Evolutionary conservation across 53 echinoderm and acorn worm genomes (phyloP).

Genomic region (Zoroaster sp.): DNA sequence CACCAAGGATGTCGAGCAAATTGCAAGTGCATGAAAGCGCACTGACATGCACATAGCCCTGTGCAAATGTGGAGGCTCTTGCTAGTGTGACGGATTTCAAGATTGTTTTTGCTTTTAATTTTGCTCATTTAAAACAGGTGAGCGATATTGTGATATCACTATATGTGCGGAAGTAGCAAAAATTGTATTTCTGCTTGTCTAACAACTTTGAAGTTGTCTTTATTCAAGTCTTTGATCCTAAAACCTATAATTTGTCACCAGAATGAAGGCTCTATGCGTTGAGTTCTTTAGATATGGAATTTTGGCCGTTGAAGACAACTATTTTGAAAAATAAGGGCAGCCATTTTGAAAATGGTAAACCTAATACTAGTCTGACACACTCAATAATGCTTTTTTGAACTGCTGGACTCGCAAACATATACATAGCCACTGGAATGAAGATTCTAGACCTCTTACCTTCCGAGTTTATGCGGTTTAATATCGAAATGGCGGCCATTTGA

Average conservation of each 20-base stretch:
- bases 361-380: background rate
- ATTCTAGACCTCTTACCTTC: too few species aligned
- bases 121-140: background rate
- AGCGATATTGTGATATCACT: background rate
- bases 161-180: background rate
- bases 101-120: background rate
- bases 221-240: background rate
- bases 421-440: too few species aligned
- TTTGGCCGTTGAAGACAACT: background rate
- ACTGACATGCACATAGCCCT: slow-evolving; percentile 2
- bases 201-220: background rate
- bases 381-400: background rate
- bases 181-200: background rate
- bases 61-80: background rate
- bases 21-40: slow-evolving; percentile 4
- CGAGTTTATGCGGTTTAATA: too few species aligned
- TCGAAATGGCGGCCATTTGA: too few species aligned
- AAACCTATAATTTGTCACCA: background rate
- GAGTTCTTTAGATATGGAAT: background rate
- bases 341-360: background rate
- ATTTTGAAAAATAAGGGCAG: too few species aligned
- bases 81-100: background rate
- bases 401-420: background rate
- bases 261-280: background rate
- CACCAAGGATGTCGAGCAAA: background rate